Percentiles rank a stretch among this genome's conserved stretches.
These are phyloP conservation scores for Agrotis ipsilon DNA, from an alignment of 2,888 invertebrate genomes.

Conservation along the genomic window DNA sequence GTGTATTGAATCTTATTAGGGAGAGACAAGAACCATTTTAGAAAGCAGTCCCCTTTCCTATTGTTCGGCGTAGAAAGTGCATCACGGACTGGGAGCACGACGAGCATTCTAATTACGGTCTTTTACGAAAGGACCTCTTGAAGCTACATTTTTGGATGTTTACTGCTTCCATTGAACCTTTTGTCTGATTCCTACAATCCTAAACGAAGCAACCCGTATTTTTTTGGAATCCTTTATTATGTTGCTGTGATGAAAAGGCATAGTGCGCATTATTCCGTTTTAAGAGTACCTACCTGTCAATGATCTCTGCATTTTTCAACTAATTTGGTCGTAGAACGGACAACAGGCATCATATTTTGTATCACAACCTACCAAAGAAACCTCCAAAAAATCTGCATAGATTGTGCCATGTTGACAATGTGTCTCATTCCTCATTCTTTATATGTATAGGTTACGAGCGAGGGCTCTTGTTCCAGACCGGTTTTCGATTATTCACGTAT, in stretches of 20 bases:
- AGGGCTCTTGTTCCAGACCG: background rate
- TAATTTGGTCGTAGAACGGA: conserved; percentile 27
- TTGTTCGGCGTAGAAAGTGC: conserved; percentile 83
- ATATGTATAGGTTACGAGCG: conserved; percentile 7
- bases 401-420: background rate
- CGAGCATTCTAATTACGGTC: conserved; percentile 80
- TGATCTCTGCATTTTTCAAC: conserved; percentile 22
- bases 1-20: conserved; percentile 64
- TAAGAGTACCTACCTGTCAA: conserved; percentile 31
- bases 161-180: conserved; percentile 23
- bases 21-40: conserved; percentile 65
- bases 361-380: conserved; percentile 6
- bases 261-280: conserved; percentile 5
- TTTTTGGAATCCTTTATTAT: conserved; percentile 3
- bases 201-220: conserved; percentile 18
- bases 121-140: conserved; percentile 68
- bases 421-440: conserved; percentile 5
- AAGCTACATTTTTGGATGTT: conserved; percentile 40
- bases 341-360: conserved; percentile 29
- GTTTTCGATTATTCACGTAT: background rate
- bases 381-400: background rate
- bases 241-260: background rate
- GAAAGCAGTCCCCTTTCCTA: conserved; percentile 62
- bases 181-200: conserved; percentile 17
- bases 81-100: conserved; percentile 76